Base-by-base conservation (phyloP, 2,888 invertebrate species). In the Clusia tigrina region DNA sequence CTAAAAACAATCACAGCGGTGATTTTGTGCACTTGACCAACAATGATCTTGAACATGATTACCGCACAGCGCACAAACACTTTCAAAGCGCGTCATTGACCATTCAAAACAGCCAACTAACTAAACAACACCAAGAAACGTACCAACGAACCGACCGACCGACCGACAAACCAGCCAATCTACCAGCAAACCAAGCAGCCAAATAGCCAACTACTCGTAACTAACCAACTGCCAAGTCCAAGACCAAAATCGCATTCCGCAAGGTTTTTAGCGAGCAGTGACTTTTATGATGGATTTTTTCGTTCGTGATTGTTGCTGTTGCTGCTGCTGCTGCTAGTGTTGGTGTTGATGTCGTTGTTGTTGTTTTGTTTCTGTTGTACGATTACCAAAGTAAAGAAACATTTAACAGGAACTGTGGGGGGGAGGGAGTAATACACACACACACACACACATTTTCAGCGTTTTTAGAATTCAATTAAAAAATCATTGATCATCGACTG, bases 401-500 rank as follows among this genome's bases (percentile, higher is more conserved):
- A 32, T 9, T 9, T 6, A 9, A 32, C 6, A 32, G 12, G 32
- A 32, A 32, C n/a, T n/a, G n/a, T 32, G 12, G 12, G 12, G 32
- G 12, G 52, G 18, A 10, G 37, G 18, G 12, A 32, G 6, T 32
- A 32, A 32, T 9, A 38, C 26, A 59, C 2, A 52, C 22, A 56
- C 6, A 53, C 42, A 24, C 26, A 32, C 54, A 54, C n/a, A 17
- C 25, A 46, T 55, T n/a, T 32, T 48, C 18, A 22, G 18, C 78
- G 78, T 67, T 76, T 79, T 79, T 76, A 72, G 78, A 81, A 81
- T 79, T 76, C 77, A 81, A 77, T 77, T 78, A 77, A 80, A 79
- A 80, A 76, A 79, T 78, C 81, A 80, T 79, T 81, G 80, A 78
- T 76, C 77, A 71, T 72, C 73, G 77, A 64, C 64, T 65, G 66